phyloP scores from a whole-genome alignment of 2,888 invertebrate genomes.

The Pharmacophagus antenor region DNA sequence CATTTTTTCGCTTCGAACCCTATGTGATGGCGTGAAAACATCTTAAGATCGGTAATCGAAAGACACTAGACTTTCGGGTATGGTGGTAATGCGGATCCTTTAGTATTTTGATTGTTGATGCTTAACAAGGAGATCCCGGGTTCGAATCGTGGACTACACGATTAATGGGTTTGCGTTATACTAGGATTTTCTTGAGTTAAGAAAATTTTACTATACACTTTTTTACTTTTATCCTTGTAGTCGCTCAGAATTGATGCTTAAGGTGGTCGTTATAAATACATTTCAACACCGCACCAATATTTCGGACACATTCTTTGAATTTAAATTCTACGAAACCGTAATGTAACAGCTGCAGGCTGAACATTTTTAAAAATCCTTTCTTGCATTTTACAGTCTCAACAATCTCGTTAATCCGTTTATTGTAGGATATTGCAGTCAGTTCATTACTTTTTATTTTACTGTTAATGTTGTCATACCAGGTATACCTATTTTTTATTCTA shows the following conservation, averaged over 20 bases:
- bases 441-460: not conserved
- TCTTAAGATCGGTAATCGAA: no score
- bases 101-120: no score
- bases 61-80: no score
- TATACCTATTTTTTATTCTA: not conserved
- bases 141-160: no score
- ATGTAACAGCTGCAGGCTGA: slow-evolving; percentile 57
- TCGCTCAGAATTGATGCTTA: slow-evolving; percentile 17
- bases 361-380: slow-evolving; percentile 57
- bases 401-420: slow-evolving; percentile 16
- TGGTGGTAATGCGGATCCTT: no score
- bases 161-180: no score
- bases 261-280: slow-evolving; percentile 31
- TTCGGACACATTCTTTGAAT: slow-evolving; percentile 27
- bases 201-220: not conserved
- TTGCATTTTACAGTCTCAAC: slow-evolving; percentile 39
- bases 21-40: no score
- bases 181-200: no score
- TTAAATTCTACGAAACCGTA: slow-evolving; percentile 49
- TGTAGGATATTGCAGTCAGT: slow-evolving; percentile 1
- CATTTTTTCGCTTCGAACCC: no score
- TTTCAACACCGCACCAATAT: slow-evolving; percentile 32
- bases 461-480: not conserved
- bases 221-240: not conserved
- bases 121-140: no score